Percentiles rank a stretch among this genome's conserved stretches.
Evolutionary conservation across 2,888 invertebrate genomes (phyloP).

Genomic region (Eustalomyia histrio): DNA sequence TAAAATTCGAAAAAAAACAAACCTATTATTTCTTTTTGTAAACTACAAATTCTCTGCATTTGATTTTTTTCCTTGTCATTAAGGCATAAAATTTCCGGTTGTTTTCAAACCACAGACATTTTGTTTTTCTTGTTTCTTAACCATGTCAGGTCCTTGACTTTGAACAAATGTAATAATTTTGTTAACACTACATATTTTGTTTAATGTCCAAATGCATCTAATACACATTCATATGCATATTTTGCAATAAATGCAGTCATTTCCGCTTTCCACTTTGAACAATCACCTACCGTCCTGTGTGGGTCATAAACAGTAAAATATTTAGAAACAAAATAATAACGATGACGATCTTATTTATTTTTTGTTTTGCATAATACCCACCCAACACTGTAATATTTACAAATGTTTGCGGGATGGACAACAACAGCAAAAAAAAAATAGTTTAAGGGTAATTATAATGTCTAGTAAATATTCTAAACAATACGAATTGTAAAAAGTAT

Average conservation of each 20-base stretch:
- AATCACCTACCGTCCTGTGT: conserved; percentile 9
- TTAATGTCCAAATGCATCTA: conserved; percentile 10
- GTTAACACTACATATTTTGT: background rate
- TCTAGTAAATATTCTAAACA: conserved; percentile 47
- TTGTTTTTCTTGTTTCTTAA: conserved; percentile 23
- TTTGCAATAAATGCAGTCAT: conserved; percentile 59
- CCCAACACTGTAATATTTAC: conserved; percentile 19
- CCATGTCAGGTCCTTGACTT: conserved; percentile 64
- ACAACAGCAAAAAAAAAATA: conserved; percentile 8
- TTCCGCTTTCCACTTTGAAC: conserved; percentile 46
- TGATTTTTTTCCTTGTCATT: background rate
- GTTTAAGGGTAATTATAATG: conserved; percentile 53
- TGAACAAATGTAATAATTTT: conserved; percentile 42
- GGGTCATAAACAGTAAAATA: background rate
- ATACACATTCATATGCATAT: conserved; percentile 25
- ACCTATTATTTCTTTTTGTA: no score
- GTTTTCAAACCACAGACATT: conserved; percentile 71
- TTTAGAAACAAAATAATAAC: conserved; percentile 15
- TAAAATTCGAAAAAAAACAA: no score
- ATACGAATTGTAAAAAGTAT: conserved; percentile 16
- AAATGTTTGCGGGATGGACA: conserved; percentile 22
- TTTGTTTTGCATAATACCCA: conserved; percentile 9
- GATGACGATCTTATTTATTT: conserved; percentile 24
- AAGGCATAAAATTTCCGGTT: conserved; percentile 74
- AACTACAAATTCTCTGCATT: no score